Conservation (phyloP, 2,113 vertebrate species). For the Hassar affinis region DNA sequence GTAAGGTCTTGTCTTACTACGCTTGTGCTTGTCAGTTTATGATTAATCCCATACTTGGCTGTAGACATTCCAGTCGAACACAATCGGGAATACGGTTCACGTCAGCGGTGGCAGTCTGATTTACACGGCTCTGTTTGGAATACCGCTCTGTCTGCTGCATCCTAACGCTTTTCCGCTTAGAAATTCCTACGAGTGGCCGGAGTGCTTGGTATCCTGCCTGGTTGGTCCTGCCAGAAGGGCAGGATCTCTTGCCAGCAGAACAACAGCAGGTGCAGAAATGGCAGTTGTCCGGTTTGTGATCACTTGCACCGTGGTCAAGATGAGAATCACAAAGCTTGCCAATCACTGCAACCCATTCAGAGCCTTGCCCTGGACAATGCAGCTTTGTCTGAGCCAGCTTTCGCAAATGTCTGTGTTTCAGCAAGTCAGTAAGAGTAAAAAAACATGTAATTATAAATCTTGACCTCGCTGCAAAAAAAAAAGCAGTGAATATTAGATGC, state of each 20-base stretch:
- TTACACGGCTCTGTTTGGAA: conserved; percentile 84
- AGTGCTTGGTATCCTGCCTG: conserved; percentile 59
- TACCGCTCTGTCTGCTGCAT: conserved; percentile 84
- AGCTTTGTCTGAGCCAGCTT: conserved; percentile 62
- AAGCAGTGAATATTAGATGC: conserved; percentile 13
- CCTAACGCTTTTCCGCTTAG: conserved; percentile 81
- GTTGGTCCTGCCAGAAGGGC: conserved; percentile 52
- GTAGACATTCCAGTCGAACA: conserved; percentile 77
- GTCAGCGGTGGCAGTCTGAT: conserved; percentile 80
- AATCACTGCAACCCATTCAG: conserved; percentile 59
- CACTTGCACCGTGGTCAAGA: conserved; percentile 71
- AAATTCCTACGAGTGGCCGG: conserved; percentile 84
- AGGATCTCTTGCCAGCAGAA: conserved; percentile 68
- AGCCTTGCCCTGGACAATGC: conserved; percentile 68
- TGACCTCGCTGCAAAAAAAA: conserved; percentile 13
- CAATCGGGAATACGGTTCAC: conserved; percentile 79
- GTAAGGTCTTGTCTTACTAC: conserved; percentile 63
- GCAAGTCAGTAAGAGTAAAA: conserved; percentile 48
- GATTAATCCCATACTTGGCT: conserved; percentile 80
- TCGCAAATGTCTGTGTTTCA: neutral
- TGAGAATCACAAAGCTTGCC: conserved; percentile 75
- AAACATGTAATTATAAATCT: conserved; percentile 34
- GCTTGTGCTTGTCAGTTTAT: conserved; percentile 70
- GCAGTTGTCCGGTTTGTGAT: conserved; percentile 72
- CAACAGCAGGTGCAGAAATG: conserved; percentile 81